These are phyloP conservation scores for Hydropsyche tenuis DNA, from an alignment of 1,140 invertebrate species.

Conservation along the genomic window DNA sequence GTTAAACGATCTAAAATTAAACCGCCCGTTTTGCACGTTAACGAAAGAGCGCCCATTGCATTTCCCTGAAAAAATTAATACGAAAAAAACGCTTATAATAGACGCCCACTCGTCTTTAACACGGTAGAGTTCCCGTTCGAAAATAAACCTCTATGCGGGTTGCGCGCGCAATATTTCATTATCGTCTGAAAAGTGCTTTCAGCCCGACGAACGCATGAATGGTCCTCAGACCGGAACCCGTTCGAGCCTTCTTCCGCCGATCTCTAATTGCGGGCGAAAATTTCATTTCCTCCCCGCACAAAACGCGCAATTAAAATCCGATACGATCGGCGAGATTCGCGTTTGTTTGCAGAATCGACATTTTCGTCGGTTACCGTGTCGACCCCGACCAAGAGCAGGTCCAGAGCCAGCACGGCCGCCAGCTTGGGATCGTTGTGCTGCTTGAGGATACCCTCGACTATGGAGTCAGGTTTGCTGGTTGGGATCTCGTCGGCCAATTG, in stretches of 20 bases:
- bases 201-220: neutral
- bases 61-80: too few relatives aligned
- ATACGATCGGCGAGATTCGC: neutral
- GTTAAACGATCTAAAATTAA: too few relatives aligned
- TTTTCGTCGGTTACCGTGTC: constrained; percentile 75
- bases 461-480: constrained; percentile 55
- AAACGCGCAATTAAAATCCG: constrained; percentile 6
- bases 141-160: too few relatives aligned
- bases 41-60: too few relatives aligned
- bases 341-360: too few relatives aligned
- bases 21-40: too few relatives aligned
- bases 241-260: constrained; percentile 13
- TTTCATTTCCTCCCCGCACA: constrained; percentile 1
- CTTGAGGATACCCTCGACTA: constrained; percentile 69
- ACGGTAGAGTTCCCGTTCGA: too few relatives aligned
- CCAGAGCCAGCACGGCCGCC: constrained; percentile 78
- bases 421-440: constrained; percentile 70
- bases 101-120: too few relatives aligned
- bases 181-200: constrained; percentile 1
- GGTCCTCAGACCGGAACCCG: constrained; percentile 8
- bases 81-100: too few relatives aligned
- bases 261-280: constrained; percentile 14
- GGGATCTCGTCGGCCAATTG: constrained; percentile 50
- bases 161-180: too few relatives aligned
- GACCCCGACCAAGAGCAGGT: constrained; percentile 86